These are phyloP conservation scores for Campylomormyrus tamandua DNA, from an alignment of 2,113 vertebrate species.

Conservation along the genomic window DNA sequence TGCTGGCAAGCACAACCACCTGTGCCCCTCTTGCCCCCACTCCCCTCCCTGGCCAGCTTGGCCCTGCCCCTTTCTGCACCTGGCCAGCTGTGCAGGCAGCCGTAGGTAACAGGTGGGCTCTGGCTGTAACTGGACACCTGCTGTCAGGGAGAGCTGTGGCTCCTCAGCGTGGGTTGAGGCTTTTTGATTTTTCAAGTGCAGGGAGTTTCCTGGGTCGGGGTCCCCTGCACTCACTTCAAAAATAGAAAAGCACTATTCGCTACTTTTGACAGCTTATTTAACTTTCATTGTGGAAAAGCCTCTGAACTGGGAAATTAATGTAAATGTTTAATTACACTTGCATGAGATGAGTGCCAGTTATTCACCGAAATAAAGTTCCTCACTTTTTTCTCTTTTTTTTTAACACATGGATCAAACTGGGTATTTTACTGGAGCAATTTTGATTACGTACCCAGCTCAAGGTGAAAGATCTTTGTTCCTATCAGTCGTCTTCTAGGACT, in stretches of 20 bases:
- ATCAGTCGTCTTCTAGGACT: background rate
- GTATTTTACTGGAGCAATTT: background rate
- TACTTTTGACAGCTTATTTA: background rate
- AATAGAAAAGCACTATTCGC: background rate
- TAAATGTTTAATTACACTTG: background rate
- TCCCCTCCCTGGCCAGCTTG: background rate
- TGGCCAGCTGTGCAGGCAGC: constrained; percentile 28
- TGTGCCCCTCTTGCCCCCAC: background rate
- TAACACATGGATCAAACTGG: background rate
- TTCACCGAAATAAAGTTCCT: background rate
- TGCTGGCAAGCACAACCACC: constrained; percentile 12
- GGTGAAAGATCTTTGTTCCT: background rate
- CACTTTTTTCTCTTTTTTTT: background rate
- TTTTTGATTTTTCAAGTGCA: constrained; percentile 10
- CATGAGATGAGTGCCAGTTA: background rate
- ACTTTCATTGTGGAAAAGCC: background rate
- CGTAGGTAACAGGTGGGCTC: constrained; percentile 31
- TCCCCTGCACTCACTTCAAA: background rate
- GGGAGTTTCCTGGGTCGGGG: background rate
- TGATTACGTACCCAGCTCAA: background rate
- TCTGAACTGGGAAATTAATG: background rate
- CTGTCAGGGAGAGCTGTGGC: background rate
- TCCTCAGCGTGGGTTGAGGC: background rate
- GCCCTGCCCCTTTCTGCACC: constrained; percentile 14
- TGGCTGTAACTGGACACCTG: constrained; percentile 30